A percentile compares a stretch with the other conserved stretches of the same genome.
Evolutionary conservation across 1,140 invertebrate genomes (phyloP).

Genomic region (Zaprionus ornatus): DNA sequence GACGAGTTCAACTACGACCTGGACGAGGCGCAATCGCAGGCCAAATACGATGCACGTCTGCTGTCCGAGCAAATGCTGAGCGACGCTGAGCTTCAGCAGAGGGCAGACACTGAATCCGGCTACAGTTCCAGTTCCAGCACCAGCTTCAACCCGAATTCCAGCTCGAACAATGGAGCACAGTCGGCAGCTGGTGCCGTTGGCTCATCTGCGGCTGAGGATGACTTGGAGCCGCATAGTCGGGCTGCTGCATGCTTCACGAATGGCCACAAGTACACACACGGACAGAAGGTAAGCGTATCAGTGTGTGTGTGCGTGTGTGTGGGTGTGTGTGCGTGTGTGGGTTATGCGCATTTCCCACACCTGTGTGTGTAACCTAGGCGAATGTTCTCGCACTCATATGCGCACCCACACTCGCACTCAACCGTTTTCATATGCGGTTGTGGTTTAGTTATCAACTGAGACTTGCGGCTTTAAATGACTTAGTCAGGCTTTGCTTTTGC

Average conservation of each 20-base stretch:
- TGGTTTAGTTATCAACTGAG: slow-evolving; percentile 7
- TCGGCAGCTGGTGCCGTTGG: slow-evolving; percentile 9
- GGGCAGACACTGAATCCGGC: slow-evolving; percentile 34
- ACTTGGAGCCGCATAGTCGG: slow-evolving; percentile 77
- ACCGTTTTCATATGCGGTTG: slow-evolving; percentile 40
- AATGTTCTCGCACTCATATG: slow-evolving; percentile 3
- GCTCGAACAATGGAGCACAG: slow-evolving; percentile 13
- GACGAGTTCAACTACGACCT: slow-evolving; percentile 80
- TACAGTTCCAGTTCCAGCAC: slow-evolving; percentile 23
- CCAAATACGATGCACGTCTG: slow-evolving; percentile 82
- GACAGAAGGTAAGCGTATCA: slow-evolving; percentile 74
- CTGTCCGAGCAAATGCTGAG: slow-evolving; percentile 80
- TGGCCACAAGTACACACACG: slow-evolving; percentile 80
- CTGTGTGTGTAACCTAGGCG: slow-evolving; percentile 13
- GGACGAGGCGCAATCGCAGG: slow-evolving; percentile 80
- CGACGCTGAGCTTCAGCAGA: slow-evolving; percentile 61
- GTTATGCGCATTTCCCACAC: slow-evolving; percentile 26
- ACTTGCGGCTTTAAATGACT: slow-evolving; percentile 17
- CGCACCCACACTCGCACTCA: neutral
- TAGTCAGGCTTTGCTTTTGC: slow-evolving; percentile 17
- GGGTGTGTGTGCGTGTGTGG: neutral
- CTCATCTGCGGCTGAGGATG: slow-evolving; percentile 55
- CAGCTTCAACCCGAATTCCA: slow-evolving; percentile 25
- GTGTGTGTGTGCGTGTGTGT: slow-evolving; percentile 2
- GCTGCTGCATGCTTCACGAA: slow-evolving; percentile 78